These are phyloP conservation scores for Brachyrhaphis roseni DNA, from an alignment of 2,797 vertebrate genomes.

Conservation along the genomic window DNA sequence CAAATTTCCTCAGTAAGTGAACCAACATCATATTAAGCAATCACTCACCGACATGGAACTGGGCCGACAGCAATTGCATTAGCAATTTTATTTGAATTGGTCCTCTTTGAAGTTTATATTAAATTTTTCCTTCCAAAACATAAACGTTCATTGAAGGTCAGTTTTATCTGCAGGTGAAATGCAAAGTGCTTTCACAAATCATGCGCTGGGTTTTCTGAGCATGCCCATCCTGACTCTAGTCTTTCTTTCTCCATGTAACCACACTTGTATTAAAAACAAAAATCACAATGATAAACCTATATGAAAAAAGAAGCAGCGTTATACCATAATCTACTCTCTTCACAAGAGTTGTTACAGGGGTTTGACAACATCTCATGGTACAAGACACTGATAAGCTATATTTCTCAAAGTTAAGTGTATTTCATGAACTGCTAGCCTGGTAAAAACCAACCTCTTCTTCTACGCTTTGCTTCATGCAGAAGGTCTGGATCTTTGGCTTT, in stretches of 20 bases:
- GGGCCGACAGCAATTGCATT: conserved; percentile 39
- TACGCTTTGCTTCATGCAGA: too few relatives aligned
- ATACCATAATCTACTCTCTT: background rate
- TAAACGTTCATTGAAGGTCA: conserved; percentile 59
- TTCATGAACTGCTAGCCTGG: background rate
- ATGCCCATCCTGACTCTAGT: background rate
- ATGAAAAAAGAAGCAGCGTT: background rate
- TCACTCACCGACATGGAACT: conserved; percentile 27
- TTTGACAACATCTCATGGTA: background rate
- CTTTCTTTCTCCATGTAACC: background rate
- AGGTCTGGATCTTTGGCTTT: too few relatives aligned
- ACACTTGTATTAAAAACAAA: background rate
- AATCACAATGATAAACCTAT: background rate
- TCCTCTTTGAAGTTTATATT: conserved; percentile 47
- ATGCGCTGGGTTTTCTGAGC: conserved; percentile 1
- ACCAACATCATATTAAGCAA: conserved; percentile 28
- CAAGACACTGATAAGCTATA: background rate
- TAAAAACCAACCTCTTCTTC: too few relatives aligned
- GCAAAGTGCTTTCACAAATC: conserved; percentile 40
- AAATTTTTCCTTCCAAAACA: conserved; percentile 45
- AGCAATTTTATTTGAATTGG: conserved; percentile 50
- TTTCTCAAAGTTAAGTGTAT: background rate
- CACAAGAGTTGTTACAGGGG: background rate
- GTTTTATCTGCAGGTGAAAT: conserved; percentile 45
- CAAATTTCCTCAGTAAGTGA: conserved; percentile 11